Base-by-base conservation (phyloP, 2,888 invertebrate genomes). In the Archips crataeganus region DNA sequence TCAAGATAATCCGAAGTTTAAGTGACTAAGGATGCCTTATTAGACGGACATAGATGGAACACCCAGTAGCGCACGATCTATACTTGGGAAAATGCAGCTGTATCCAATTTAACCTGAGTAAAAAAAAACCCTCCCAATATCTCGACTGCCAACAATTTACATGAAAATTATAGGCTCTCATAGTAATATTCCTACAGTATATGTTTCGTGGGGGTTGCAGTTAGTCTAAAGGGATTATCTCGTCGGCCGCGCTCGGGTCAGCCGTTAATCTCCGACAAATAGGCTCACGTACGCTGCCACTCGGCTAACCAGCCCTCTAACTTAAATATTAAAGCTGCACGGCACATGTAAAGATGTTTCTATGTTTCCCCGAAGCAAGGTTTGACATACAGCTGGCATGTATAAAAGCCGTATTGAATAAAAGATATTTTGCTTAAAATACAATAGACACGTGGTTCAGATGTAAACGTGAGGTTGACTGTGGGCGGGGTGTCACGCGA, bases 211-310 rank as follows among this genome's bases (percentile, higher is more conserved):
- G 74, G 75, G 51, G 32, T 32, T 32, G 57, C 32, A 57, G 57
- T 57, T 75, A 62, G 77, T 68, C 75, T 79, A 78, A 80, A 78
- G 78, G 77, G 80, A 83, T 83, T 81, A 82, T 77, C 75, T 80
- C 82, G 82, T 83, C 70, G 77, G 23, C 9, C 54, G 45, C 74
- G 66, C 68, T 73, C 74, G 78, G 79, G 77, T 81, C 86, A 84
- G 81, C 83, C 84, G 90, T 87, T 90, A 90, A 92, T 91, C 89
- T 88, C 82, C 82, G 81, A 85, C 84, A 91, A 91, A 91, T 89
- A 88, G 85, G 84, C 86, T 87, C 90, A 91, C 91, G 89, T 88
- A 88, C 84, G 49, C 51, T 8, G 49, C 15, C 65, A 65, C 51
- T 64, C 65, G 79, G 77, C 79, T 64, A 62, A 70, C 74, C 65